Conservation (phyloP, 2,888 invertebrate species). For the Mantis religiosa region DNA sequence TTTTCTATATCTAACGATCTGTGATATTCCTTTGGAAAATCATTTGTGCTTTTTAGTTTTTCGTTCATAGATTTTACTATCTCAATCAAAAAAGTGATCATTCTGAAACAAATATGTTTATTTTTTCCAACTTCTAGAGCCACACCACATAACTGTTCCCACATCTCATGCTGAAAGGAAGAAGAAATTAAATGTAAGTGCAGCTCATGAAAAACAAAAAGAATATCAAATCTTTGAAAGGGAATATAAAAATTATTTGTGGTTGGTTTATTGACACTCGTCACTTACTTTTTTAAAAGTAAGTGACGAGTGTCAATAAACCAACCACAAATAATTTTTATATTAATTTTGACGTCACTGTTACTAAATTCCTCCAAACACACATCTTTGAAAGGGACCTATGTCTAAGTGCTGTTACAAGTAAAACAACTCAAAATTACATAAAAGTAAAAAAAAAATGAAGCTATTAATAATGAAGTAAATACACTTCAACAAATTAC, state of each 20-base stretch:
- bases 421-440: not conserved
- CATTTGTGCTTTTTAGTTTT: not conserved
- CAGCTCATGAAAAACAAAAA: not conserved
- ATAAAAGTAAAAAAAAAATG: no score
- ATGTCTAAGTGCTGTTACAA: not conserved
- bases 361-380: no score
- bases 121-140: not conserved
- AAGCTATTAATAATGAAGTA: no score
- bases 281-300: no score
- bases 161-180: constrained; percentile 5
- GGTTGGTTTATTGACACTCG: no score
- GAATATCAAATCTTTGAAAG: not conserved
- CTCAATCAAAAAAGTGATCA: not conserved
- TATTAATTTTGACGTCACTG: no score
- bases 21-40: not conserved
- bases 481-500: not conserved
- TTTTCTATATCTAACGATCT: not conserved
- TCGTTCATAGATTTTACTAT: not conserved
- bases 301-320: no score
- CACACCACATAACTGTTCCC: not conserved
- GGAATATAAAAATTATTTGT: no score
- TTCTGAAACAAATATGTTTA: constrained; percentile 3
- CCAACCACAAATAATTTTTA: no score
- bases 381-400: not conserved
- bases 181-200: not conserved